These are phyloP conservation scores for Salvator merianae DNA, from an alignment of 2,113 vertebrate species.

Conservation along the genomic window DNA sequence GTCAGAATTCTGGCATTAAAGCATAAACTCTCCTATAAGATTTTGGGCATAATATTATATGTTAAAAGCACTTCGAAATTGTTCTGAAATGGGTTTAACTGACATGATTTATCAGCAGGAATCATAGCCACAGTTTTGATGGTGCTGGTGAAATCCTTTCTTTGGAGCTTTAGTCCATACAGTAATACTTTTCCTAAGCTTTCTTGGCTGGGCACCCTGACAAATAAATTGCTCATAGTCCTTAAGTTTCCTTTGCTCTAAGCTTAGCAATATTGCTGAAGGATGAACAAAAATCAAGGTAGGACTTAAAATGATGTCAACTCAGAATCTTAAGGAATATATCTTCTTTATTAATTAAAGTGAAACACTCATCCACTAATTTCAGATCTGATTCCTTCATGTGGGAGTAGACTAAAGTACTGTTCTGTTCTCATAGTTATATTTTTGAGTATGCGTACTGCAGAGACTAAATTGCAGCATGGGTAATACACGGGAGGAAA, in stretches of 20 bases:
- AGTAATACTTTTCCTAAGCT: not conserved
- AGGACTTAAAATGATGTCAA: fast-evolving
- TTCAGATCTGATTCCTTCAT: not conserved
- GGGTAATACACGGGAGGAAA: slow-evolving; percentile 29
- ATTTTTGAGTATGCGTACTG: slow-evolving; percentile 13
- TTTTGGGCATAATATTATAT: not conserved
- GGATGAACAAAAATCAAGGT: not conserved
- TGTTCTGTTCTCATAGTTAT: not conserved
- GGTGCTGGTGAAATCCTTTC: not conserved
- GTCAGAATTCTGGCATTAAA: not conserved
- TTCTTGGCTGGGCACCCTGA: not conserved
- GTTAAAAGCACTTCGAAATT: not conserved
- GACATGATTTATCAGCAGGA: not conserved
- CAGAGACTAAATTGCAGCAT: not conserved
- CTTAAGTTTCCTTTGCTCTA: not conserved
- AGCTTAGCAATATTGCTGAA: fast-evolving
- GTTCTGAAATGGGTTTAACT: not conserved
- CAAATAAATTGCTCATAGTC: fast-evolving
- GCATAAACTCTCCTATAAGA: not conserved
- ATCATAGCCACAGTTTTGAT: not conserved
- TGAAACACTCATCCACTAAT: fast-evolving
- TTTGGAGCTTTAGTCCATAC: not conserved
- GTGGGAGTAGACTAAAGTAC: fast-evolving
- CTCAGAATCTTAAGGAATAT: slow-evolving; percentile 43
- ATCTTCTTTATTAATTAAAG: not conserved